phyloP scores from a whole-genome alignment of 37 sponge, comb jelly and placozoan species.

The Cliona cf. orientalis region DNA sequence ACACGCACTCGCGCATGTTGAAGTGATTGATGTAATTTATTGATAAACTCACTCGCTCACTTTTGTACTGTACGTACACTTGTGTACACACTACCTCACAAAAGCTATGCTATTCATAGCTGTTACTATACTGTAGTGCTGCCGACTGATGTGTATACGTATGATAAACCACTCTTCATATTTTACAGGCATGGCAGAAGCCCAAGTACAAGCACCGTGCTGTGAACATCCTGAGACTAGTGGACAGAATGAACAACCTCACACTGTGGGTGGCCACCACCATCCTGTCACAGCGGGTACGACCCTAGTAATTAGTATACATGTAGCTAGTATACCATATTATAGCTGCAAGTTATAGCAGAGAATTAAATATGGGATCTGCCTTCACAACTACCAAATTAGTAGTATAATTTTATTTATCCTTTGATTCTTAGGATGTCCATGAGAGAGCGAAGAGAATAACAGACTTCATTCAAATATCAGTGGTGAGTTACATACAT shows the following conservation, averaged over 20 bases:
- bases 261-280: conserved; percentile 94
- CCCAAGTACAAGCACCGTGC: conserved; percentile 89
- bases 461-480: conserved; percentile 75
- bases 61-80: too few species aligned
- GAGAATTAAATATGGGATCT: background rate
- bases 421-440: conserved; percentile 47
- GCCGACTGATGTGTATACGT: too few species aligned
- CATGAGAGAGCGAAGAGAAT: conserved; percentile 80
- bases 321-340: background rate
- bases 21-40: too few species aligned
- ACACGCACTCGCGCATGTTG: too few species aligned
- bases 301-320: background rate
- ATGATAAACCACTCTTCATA: too few species aligned
- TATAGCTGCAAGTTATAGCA: background rate
- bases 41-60: too few species aligned
- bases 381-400: background rate
- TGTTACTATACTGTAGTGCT: too few species aligned
- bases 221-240: conserved; percentile 77
- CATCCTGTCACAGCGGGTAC: conserved; percentile 78
- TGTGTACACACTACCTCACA: too few species aligned
- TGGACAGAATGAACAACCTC: conserved; percentile 92
- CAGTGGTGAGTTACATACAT: conserved; percentile 72
- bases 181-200: conserved; percentile 85
- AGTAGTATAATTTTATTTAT: background rate
- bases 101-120: too few species aligned